Evolutionary conservation across 64 coral and sea anemone genomes (phyloP).

Genomic region (Stylophora pistillata): DNA sequence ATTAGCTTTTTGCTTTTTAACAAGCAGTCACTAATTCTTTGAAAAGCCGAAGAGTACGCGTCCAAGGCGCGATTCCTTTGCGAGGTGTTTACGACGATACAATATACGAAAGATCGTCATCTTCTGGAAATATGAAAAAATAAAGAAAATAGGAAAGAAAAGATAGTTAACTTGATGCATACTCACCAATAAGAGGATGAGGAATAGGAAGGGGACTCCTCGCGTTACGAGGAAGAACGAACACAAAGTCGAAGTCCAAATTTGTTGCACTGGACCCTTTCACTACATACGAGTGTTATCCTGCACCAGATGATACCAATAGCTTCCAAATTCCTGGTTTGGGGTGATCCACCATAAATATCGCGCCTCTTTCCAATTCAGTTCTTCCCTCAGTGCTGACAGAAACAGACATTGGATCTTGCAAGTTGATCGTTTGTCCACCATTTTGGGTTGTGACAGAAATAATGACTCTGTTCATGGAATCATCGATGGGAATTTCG

Average conservation of each 20-base stretch:
- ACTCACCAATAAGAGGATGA: slow-evolving; percentile 39
- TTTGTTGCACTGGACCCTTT: slow-evolving; percentile 26
- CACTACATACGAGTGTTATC: slow-evolving; percentile 9
- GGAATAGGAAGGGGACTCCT: slow-evolving; percentile 17
- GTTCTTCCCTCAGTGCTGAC: background rate
- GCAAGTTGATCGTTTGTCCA: background rate
- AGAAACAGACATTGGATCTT: background rate
- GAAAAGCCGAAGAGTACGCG: no score
- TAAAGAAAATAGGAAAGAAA: background rate
- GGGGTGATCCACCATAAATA: background rate
- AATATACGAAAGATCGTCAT: no score
- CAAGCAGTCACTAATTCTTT: no score
- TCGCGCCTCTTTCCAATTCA: background rate
- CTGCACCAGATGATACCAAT: background rate
- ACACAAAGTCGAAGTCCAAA: slow-evolving; percentile 33
- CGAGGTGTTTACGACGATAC: no score
- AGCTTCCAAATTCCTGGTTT: slow-evolving; percentile 10
- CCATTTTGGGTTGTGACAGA: slow-evolving; percentile 1
- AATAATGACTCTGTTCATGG: slow-evolving; percentile 4
- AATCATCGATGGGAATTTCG: slow-evolving; percentile 9
- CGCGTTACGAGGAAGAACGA: background rate
- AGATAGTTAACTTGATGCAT: background rate
- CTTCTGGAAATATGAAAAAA: no score
- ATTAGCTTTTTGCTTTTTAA: no score
- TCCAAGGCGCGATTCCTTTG: no score